Evolutionary conservation across 2,888 invertebrate genomes (phyloP).

Genomic region (Yponomeuta sedellus): DNA sequence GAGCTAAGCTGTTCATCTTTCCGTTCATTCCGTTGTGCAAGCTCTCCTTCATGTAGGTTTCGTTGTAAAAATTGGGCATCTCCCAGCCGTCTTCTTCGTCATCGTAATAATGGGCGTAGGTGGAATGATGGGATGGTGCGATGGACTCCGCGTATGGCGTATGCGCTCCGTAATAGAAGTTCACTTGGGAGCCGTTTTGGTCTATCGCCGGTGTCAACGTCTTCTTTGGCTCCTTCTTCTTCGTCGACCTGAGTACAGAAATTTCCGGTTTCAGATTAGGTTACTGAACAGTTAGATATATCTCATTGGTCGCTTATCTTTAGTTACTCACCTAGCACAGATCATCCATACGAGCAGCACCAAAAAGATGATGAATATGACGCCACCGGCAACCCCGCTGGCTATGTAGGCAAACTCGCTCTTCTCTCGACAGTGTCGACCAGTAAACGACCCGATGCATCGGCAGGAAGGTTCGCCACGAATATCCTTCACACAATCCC

Average conservation of each 20-base stretch:
- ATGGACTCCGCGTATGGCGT: conserved; percentile 97
- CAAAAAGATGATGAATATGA: conserved; percentile 93
- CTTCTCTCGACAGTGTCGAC: conserved; percentile 91
- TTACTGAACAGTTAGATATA: no score
- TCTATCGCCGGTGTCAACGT: conserved; percentile 91
- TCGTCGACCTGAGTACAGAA: conserved; percentile 79
- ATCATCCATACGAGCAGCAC: conserved; percentile 98
- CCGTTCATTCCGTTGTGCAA: conserved; percentile 89
- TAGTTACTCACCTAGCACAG: conserved; percentile 83
- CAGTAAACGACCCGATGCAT: conserved; percentile 94
- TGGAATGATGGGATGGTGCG: conserved; percentile 95
- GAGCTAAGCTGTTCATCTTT: conserved; percentile 94
- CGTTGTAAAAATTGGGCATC: conserved; percentile 98
- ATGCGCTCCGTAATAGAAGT: conserved; percentile 96
- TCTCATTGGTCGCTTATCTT: no score
- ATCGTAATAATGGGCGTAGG: conserved; percentile 96
- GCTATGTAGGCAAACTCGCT: conserved; percentile 97
- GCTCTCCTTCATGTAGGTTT: conserved; percentile 96
- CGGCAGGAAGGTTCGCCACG: conserved; percentile 91
- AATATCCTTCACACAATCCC: conserved; percentile 88
- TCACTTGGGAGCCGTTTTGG: conserved; percentile 94
- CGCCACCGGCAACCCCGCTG: conserved; percentile 95
- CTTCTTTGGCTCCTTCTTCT: conserved; percentile 94
- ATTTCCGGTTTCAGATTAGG: not conserved
- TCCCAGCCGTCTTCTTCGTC: conserved; percentile 98